Evolutionary conservation across 37 sponge, comb jelly and placozoan species (phyloP).

Genomic region (Eunapius fragilis): DNA sequence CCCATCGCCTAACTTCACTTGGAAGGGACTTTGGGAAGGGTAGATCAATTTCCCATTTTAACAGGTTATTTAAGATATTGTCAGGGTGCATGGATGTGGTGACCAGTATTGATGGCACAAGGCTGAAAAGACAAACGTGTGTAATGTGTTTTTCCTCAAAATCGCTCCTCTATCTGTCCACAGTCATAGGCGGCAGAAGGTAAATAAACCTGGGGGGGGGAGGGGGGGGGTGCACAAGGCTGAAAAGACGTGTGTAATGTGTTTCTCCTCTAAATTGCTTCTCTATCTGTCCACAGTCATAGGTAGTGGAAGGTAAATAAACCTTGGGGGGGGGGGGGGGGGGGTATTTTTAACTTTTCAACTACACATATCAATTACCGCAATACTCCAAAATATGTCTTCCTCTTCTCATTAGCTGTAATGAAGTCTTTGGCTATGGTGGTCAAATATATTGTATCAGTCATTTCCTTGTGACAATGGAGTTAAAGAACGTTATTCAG

Average conservation of each 20-base stretch:
- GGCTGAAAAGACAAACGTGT: conserved; percentile 25
- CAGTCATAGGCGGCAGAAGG: too few relatives aligned
- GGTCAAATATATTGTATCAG: conserved; percentile 16
- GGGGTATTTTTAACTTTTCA: too few relatives aligned
- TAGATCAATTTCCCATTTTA: conserved; percentile 36
- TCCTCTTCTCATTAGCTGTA: conserved; percentile 17
- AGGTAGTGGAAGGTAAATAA: too few relatives aligned
- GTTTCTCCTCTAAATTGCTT: conserved; percentile 14
- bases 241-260: conserved; percentile 25
- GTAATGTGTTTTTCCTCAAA: conserved; percentile 14
- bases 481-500: conserved; percentile 35
- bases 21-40: conserved; percentile 35
- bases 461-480: conserved; percentile 33
- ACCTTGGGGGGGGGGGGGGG: too few relatives aligned
- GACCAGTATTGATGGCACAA: conserved; percentile 22
- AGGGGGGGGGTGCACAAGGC: conserved; percentile 10
- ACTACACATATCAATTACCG: too few relatives aligned
- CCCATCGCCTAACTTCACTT: conserved; percentile 51
- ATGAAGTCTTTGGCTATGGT: conserved; percentile 28
- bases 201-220: too few relatives aligned
- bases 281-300: conserved; percentile 13
- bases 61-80: background rate
- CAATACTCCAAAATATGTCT: background rate
- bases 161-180: conserved; percentile 17
- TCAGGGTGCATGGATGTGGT: background rate